Base-by-base conservation (phyloP, 2,113 vertebrate genomes). In the Drymodes brunneopygia region DNA sequence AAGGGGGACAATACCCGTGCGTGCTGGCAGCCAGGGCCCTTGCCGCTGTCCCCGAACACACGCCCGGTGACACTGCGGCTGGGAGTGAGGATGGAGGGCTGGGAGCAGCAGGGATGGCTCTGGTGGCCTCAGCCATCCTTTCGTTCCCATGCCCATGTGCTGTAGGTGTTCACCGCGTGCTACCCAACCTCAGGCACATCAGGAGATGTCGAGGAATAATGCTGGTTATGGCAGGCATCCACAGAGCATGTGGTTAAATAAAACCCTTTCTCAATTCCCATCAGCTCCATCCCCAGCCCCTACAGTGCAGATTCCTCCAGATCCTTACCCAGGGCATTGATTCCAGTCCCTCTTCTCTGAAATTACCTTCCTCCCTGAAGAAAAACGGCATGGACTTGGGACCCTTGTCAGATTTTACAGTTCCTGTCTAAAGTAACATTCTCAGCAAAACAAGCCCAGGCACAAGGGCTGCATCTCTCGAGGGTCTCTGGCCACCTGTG, bases 401-500 rank as follows among this genome's bases (percentile, higher is more conserved):
- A 33, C 29, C 11, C 15, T 81, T 65, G 20, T 14, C 18, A 61
- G 69, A 45, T 73, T 78, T 81, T 47, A 35, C 22, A 57, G 20
- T 48, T 90, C 56, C 56, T 66, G 25, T 5, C 62, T 40, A 3
- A 71, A 53, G n/a, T 20, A 7, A 28, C 1, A 1, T 31, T 29
- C 64, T 69, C 54, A 64, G 50, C 69, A 42, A 69, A 91, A 58
- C 2, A 11, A 40, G 42, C 25, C 10, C 31, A 18, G 40, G 33
- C 36, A 6, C 1, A 0, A 10, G 58, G 48, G 42, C 48, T 83
- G 31, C 38, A 7, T 44, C 77, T 74, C 58, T 36, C 3, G 22
- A 2, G 3, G 22, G 36, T 21, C 54, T 57, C 35, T 2, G 5
- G 38, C 47, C 3, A 1, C 1, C 27, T 10, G 27, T 0, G 0